These are phyloP conservation scores for Sus scrofa DNA, from an alignment of 2,113 vertebrate species.

Conservation along the genomic window T2T-Sscrofa CM000824.6:62210001-62210500, in stretches of 20 bases:
- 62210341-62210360: background rate
- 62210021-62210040: background rate
- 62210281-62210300: background rate
- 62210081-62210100: background rate
- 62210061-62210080: background rate
- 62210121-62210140: background rate
- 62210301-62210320: background rate
- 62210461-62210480: background rate
- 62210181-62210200: background rate
- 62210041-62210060: background rate
- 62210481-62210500: background rate
- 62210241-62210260: background rate
- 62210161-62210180: background rate
- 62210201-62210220: background rate
- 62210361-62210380: constrained; percentile 26
- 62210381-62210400: background rate
- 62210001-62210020: constrained; percentile 9
- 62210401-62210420: constrained; percentile 2
- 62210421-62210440: background rate
- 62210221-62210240: background rate
- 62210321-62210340: background rate
- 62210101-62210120: background rate
- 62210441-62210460: background rate
- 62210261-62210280: constrained; percentile 36
- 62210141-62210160: background rate